A percentile compares a stretch with the other conserved stretches of the same genome.
phyloP scores from a whole-genome alignment of 2,797 vertebrate genomes.

The Lagorchestes hirsutus region DNA sequence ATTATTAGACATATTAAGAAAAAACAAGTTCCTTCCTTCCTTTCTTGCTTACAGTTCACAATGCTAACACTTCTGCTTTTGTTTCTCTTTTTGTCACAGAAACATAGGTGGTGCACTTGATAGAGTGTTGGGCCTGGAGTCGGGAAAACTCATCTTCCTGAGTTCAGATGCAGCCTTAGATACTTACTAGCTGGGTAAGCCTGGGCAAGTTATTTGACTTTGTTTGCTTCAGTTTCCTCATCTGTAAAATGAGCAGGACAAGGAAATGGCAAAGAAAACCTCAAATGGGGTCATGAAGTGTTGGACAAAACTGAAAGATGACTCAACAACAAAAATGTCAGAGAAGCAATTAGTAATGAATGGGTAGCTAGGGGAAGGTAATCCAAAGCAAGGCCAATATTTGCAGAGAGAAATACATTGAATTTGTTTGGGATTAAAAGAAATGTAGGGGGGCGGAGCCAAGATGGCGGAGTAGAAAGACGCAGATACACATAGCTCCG shows the following conservation, averaged over 20 bases:
- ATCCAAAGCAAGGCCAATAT: not conserved
- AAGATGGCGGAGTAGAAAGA: too few species aligned
- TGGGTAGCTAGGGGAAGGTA: not conserved
- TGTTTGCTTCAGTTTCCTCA: not conserved
- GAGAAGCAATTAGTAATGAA: not conserved
- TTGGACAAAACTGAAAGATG: not conserved
- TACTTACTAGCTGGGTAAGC: not conserved
- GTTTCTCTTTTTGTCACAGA: not conserved
- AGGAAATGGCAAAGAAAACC: not conserved
- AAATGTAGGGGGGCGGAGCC: too few species aligned
- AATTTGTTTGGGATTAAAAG: not conserved
- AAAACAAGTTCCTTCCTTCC: not conserved
- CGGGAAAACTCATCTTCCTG: not conserved
- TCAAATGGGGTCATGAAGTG: not conserved
- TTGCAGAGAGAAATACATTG: not conserved
- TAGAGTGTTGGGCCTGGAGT: not conserved
- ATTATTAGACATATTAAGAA: not conserved
- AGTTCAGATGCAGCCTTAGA: not conserved
- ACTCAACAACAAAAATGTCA: not conserved
- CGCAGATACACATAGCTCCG: too few species aligned
- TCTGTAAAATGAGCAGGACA: not conserved
- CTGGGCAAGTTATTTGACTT: not conserved
- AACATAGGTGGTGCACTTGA: not conserved
- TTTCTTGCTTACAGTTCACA: not conserved
- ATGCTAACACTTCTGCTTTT: not conserved